Conservation (phyloP, 2,888 invertebrate species). For the Blera fallax region DNA sequence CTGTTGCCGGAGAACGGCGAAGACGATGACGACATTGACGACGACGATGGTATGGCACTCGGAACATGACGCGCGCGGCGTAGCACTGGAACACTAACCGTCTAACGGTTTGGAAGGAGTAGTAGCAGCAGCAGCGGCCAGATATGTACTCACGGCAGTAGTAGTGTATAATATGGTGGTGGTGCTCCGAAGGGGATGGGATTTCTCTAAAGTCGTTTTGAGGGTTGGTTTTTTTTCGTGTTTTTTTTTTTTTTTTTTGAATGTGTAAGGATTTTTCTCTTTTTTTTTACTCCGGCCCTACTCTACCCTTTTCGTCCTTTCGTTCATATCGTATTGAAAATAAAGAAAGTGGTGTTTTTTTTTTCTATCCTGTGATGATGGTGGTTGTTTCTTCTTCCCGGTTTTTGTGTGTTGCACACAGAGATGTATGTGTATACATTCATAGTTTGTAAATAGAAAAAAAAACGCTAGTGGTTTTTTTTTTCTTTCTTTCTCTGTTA, state of each 20-base stretch:
- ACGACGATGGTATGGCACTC: conserved; percentile 4
- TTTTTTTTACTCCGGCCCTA: conserved; percentile 7
- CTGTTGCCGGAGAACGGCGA: conserved; percentile 23
- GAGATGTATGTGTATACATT: conserved; percentile 45
- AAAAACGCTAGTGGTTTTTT: conserved; percentile 24
- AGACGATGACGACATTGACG: conserved; percentile 33
- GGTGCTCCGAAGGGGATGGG: conserved; percentile 41
- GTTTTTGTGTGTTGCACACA: neutral
- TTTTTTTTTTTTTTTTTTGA: neutral
- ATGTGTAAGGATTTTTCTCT: conserved; percentile 41
- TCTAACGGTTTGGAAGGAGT: conserved; percentile 34
- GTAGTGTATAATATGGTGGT: conserved; percentile 31
- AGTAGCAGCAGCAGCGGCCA: conserved; percentile 3
- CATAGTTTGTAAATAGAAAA: conserved; percentile 65
- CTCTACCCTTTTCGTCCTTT: conserved; percentile 11
- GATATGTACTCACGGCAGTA: conserved; percentile 5
- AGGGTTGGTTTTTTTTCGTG: conserved; percentile 49
- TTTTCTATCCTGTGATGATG: conserved; percentile 25
- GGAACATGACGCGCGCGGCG: conserved; percentile 2
- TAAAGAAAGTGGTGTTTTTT: conserved; percentile 65
- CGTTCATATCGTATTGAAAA: conserved; percentile 29
- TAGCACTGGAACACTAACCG: conserved; percentile 2
- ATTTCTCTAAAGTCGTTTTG: conserved; percentile 57
- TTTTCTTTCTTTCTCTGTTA: conserved; percentile 48
- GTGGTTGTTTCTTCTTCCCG: conserved; percentile 59